phyloP scores from a whole-genome alignment of 2,888 invertebrate genomes.

The Diaprepes abbreviatus region DNA sequence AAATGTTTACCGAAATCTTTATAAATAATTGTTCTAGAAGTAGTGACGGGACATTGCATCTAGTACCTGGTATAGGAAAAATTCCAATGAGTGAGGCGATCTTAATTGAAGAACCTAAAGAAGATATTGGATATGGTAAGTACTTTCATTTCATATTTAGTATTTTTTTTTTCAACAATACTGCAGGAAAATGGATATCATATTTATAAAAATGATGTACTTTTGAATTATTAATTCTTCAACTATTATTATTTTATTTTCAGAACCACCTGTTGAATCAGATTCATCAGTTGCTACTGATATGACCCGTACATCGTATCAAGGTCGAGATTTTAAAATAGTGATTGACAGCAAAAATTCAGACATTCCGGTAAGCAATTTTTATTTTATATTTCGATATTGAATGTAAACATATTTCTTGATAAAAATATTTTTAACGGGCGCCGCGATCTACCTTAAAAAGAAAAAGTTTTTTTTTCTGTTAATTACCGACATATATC shows the following conservation, averaged over 20 bases:
- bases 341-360: constrained; percentile 70
- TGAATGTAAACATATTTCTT: no score
- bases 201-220: no score
- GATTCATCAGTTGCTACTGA: constrained; percentile 72
- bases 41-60: constrained; percentile 80
- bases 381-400: background rate
- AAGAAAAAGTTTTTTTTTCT: no score
- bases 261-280: constrained; percentile 65
- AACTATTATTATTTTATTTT: background rate
- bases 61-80: constrained; percentile 85
- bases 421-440: no score
- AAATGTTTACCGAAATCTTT: no score
- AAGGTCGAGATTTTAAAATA: constrained; percentile 79
- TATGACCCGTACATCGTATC: constrained; percentile 70
- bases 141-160: constrained; percentile 16
- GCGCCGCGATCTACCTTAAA: no score
- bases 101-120: constrained; percentile 87
- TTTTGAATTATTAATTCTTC: no score
- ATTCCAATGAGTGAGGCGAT: constrained; percentile 87
- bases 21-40: no score
- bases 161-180: no score
- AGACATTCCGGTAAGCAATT: constrained; percentile 37
- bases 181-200: no score
- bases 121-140: constrained; percentile 61
- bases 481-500: no score